Evolutionary conservation across 2,888 invertebrate species (phyloP).

Genomic region (Ligdia adustata): DNA sequence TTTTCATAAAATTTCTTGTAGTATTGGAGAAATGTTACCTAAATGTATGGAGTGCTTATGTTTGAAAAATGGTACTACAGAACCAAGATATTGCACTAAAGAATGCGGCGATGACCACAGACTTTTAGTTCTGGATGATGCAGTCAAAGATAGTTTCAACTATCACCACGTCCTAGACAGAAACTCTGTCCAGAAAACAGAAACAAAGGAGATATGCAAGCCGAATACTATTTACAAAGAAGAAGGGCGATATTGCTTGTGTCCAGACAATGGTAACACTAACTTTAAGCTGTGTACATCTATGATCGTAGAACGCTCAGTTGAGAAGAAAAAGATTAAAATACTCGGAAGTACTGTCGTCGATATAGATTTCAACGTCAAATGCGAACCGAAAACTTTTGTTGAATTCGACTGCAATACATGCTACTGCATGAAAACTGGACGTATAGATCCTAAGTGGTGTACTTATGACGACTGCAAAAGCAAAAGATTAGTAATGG

Average conservation of each 20-base stretch:
- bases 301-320: slow-evolving; percentile 5
- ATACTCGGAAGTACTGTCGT: not conserved
- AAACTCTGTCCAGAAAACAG: slow-evolving; percentile 42
- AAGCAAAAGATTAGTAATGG: slow-evolving; percentile 51
- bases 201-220: slow-evolving; percentile 46
- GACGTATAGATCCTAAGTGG: slow-evolving; percentile 70
- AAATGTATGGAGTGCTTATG: slow-evolving; percentile 71
- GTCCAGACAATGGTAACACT: slow-evolving; percentile 55
- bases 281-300: slow-evolving; percentile 57
- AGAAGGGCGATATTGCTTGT: slow-evolving; percentile 61
- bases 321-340: slow-evolving; percentile 14
- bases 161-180: slow-evolving; percentile 47
- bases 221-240: slow-evolving; percentile 59
- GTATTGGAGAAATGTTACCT: slow-evolving; percentile 62
- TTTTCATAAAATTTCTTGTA: slow-evolving; percentile 47
- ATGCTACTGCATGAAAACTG: slow-evolving; percentile 69
- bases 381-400: slow-evolving; percentile 67
- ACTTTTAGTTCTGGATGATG: slow-evolving; percentile 56
- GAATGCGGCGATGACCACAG: slow-evolving; percentile 60
- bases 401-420: slow-evolving; percentile 72
- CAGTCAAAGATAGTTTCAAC: slow-evolving; percentile 47
- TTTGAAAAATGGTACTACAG: slow-evolving; percentile 47
- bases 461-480: slow-evolving; percentile 73
- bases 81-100: slow-evolving; percentile 59
- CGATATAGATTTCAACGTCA: slow-evolving; percentile 45